phyloP scores from a whole-genome alignment of 1,140 invertebrate species.

The Thalassaphorura encarpata region DNA sequence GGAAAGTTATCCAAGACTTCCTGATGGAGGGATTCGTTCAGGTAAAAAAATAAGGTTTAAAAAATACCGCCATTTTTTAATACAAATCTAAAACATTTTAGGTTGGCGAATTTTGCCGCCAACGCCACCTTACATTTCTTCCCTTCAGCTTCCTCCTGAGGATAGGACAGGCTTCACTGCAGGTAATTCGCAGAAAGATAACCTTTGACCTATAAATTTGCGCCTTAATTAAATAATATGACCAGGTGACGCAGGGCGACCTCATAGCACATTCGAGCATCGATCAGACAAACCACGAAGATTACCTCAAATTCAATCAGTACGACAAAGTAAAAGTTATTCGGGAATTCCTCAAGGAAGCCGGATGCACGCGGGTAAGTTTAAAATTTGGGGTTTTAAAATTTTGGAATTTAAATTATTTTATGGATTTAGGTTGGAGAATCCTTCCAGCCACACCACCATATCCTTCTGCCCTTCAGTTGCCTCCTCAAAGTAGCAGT shows the following conservation, averaged over 20 bases:
- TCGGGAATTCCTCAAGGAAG: too few species aligned
- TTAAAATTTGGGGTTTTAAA: not conserved
- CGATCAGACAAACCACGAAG: too few species aligned
- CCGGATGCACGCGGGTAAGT: constrained; percentile 33
- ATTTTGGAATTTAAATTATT: not conserved
- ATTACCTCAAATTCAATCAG: too few species aligned
- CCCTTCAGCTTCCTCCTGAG: constrained; percentile 33
- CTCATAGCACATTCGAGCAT: too few species aligned
- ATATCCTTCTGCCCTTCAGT: not conserved
- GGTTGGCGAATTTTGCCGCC: constrained; percentile 39
- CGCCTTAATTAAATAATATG: too few species aligned
- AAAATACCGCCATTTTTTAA: not conserved
- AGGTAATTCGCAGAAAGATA: too few species aligned
- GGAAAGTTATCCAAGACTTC: constrained; percentile 31
- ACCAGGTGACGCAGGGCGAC: too few species aligned
- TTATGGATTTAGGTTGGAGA: not conserved
- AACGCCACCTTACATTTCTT: constrained; percentile 45
- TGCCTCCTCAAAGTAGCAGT: not conserved
- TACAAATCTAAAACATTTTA: not conserved
- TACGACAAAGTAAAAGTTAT: too few species aligned
- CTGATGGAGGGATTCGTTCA: constrained; percentile 25
- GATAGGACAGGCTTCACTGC: constrained; percentile 25
- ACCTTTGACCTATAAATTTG: too few species aligned
- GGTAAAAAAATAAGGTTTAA: not conserved
- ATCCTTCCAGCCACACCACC: not conserved